Conservation (phyloP, 2,113 vertebrate species). For the Leiothrix lutea region DNA sequence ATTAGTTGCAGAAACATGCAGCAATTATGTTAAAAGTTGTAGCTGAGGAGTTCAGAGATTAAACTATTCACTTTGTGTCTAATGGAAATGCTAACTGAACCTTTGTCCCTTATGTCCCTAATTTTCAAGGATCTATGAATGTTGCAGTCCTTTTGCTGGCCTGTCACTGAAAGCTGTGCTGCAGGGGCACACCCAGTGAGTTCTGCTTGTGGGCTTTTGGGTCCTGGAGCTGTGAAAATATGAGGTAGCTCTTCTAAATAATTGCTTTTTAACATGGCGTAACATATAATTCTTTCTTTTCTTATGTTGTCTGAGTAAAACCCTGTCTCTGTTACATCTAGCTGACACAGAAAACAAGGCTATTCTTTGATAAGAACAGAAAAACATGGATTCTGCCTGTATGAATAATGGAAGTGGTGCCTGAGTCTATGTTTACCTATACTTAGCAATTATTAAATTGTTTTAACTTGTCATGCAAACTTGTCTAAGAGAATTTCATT, state of each 20-base stretch:
- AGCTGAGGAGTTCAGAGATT: not conserved
- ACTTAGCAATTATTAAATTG: not conserved
- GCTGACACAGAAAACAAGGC: not conserved
- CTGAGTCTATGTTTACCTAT: not conserved
- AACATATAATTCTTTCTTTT: not conserved
- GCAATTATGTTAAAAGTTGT: not conserved
- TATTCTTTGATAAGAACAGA: not conserved
- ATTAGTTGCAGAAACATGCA: not conserved
- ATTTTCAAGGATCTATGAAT: not conserved
- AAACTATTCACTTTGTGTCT: not conserved
- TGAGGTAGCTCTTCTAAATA: not conserved
- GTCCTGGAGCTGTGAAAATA: not conserved
- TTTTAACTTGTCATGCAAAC: not conserved
- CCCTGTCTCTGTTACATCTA: not conserved
- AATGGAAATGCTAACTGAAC: not conserved
- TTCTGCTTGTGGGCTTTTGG: not conserved
- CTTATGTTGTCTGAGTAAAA: not conserved
- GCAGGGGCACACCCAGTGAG: not conserved
- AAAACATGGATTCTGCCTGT: not conserved
- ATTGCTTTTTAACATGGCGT: not conserved
- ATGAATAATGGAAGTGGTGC: not conserved
- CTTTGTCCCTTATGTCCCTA: not conserved
- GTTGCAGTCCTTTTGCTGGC: not conserved
- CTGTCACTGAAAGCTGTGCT: not conserved
- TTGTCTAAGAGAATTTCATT: slow-evolving; percentile 8